phyloP scores from a whole-genome alignment of 1,140 invertebrate genomes.

The Wasmannia auropunctata region DNA sequence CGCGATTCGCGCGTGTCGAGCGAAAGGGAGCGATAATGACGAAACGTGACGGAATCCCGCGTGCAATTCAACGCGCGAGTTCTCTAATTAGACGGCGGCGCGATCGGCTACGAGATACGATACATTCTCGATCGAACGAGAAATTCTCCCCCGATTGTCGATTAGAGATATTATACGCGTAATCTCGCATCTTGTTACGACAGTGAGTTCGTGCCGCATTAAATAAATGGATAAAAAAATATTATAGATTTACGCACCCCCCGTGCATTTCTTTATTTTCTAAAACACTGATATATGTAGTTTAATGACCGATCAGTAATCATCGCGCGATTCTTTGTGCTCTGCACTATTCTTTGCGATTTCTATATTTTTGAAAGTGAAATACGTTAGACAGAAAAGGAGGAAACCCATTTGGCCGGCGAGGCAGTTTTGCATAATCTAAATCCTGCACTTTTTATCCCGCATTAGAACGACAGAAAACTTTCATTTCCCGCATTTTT shows the following conservation, averaged over 20 bases:
- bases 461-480: neutral
- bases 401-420: neutral
- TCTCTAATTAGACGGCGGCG: neutral
- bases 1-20: constrained; percentile 31
- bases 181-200: neutral
- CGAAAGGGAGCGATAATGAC: constrained; percentile 7
- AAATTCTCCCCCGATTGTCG: neutral
- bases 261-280: neutral
- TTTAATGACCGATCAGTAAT: neutral
- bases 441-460: neutral
- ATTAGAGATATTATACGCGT: neutral
- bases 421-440: neutral
- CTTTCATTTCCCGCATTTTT: constrained; percentile 21
- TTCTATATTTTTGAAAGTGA: neutral
- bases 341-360: neutral
- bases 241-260: neutral
- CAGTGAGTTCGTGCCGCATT: neutral
- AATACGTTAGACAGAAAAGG: neutral
- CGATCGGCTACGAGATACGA: neutral
- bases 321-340: neutral
- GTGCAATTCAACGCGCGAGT: constrained; percentile 1
- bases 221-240: neutral
- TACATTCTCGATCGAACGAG: neutral
- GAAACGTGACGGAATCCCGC: constrained; percentile 21
- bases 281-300: neutral